Evolutionary conservation across 2,888 invertebrate genomes (phyloP).

Genomic region (Nomada goodeniana): DNA sequence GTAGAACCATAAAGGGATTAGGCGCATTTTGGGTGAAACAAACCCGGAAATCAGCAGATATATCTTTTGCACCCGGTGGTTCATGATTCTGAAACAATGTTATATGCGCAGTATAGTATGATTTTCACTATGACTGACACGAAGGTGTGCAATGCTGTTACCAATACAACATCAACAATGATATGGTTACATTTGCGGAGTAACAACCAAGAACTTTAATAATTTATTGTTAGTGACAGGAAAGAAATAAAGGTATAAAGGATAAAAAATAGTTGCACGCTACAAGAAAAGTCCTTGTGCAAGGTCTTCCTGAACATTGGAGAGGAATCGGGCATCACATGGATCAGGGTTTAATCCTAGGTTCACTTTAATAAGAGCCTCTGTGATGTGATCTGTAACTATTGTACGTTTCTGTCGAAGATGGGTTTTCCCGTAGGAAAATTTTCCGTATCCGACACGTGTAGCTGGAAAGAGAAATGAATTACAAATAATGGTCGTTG

Average conservation of each 20-base stretch:
- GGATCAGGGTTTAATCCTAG: conserved; percentile 88
- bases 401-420: conserved; percentile 82
- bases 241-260: conserved; percentile 84
- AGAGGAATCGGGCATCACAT: conserved; percentile 88
- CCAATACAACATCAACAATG: too few species aligned
- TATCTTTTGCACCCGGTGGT: conserved; percentile 91
- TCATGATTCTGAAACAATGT: conserved; percentile 88
- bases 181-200: too few species aligned
- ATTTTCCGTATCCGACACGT: conserved; percentile 87
- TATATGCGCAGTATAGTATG: too few species aligned
- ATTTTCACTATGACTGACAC: too few species aligned
- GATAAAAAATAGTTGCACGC: too few species aligned
- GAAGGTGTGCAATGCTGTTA: too few species aligned
- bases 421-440: conserved; percentile 84
- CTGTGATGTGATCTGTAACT: conserved; percentile 79
- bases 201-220: too few species aligned
- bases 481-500: too few species aligned
- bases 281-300: conserved; percentile 89
- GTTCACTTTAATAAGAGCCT: conserved; percentile 85
- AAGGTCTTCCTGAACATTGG: conserved; percentile 89
- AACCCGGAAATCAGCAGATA: conserved; percentile 91
- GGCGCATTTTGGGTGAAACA: conserved; percentile 88
- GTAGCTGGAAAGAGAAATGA: conserved; percentile 80
- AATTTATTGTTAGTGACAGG: too few species aligned
- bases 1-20: conserved; percentile 88